A percentile compares a stretch with the other conserved stretches of the same genome.
Conservation (phyloP, 2,888 invertebrate species). For the Ormyrus rosae region DNA sequence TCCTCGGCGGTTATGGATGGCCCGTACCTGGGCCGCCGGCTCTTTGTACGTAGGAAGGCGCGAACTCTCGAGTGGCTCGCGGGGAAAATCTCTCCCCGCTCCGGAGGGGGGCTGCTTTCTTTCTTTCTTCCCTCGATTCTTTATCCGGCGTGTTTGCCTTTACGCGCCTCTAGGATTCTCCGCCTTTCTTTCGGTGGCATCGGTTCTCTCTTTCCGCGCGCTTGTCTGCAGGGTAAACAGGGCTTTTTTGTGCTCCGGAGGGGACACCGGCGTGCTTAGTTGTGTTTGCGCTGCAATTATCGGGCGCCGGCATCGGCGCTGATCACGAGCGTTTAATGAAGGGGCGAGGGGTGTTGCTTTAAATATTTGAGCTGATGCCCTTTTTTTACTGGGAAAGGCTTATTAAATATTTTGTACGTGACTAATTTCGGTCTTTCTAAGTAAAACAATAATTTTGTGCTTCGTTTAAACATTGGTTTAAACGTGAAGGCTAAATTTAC, state of each 20-base stretch:
- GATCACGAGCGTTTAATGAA: conserved; percentile 42
- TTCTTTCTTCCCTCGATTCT: background rate
- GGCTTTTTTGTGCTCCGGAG: too few species aligned
- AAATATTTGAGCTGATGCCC: conserved; percentile 25
- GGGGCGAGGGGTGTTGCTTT: conserved; percentile 5
- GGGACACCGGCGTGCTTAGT: background rate
- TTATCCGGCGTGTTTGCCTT: conserved; percentile 20
- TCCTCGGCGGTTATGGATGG: background rate
- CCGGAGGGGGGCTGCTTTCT: background rate
- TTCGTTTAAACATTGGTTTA: too few species aligned
- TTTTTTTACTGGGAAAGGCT: background rate
- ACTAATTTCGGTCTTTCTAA: background rate
- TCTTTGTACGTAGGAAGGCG: conserved; percentile 5
- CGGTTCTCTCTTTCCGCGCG: background rate
- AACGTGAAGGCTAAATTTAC: too few species aligned
- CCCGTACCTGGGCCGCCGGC: background rate
- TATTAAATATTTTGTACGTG: too few species aligned
- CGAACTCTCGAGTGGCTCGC: background rate
- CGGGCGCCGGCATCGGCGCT: conserved; percentile 1
- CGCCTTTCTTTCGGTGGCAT: background rate
- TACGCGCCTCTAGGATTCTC: conserved; percentile 3
- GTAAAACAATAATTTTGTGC: too few species aligned
- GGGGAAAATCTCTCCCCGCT: background rate
- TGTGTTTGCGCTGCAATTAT: conserved; percentile 47
- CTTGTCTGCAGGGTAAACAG: background rate